Base-by-base conservation (phyloP, 1,140 invertebrate genomes). In the Zaprionus ornatus region DNA sequence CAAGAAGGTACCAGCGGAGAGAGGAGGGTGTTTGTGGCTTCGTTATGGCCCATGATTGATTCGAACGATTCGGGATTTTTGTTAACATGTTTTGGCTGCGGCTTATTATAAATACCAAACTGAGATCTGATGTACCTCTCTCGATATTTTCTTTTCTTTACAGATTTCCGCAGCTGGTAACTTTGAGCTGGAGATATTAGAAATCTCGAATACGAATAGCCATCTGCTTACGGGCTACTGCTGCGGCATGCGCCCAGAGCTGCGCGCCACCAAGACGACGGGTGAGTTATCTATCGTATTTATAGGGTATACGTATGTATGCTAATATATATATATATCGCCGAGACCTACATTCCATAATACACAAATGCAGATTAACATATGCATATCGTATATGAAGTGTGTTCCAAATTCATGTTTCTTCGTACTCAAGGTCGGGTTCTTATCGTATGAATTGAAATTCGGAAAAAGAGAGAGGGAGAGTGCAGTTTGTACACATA, bases 161-260 rank as follows among this genome's bases (percentile, higher is more conserved):
- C 87, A 93, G 92, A 91, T 92, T 87, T 91, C 82, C 76, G 88
- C 91, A 73, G 84, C 96, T 93, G 97, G 97, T 83, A 96, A 96
- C 93, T 98, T 98, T 94, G 97, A 98, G 94, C 95, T 98, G 91
- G 96, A 98, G 94, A 96, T 98, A 91, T 95, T 98, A 87, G 97
- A 97, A 93, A 96, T 98, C 92, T 95, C 96, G 92, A 98, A 98
- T 94, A 95, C 96, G 86, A 95, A 96, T 72, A 96, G 96, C 80
- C 96, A 97, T 93, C 94, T 97, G 82, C 94, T 96, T 73, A 95
- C 94, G 86, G 97, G 97, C 78, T 95, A 94, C 91, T 98, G 97
- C 94, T 98, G 97, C 93, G 96, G 96, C 67, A 94, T 95, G 86
- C 92, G 90, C 91, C 86, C 93, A 80, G 88, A 93, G 74, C 93